phyloP scores from a whole-genome alignment of 2,797 vertebrate genomes.

The Dicrostonyx torquatus region DNA sequence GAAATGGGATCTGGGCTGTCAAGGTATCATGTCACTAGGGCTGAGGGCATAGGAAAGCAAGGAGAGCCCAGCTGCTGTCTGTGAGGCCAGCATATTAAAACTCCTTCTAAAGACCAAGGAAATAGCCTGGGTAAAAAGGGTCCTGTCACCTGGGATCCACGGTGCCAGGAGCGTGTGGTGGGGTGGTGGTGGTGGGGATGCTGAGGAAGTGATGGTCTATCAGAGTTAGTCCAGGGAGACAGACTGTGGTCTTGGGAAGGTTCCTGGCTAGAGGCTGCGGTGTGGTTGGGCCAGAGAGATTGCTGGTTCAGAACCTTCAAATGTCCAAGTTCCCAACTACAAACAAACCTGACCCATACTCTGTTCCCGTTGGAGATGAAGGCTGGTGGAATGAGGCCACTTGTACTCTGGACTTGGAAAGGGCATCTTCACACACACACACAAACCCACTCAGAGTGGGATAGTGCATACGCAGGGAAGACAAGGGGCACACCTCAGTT shows the following conservation, averaged over 20 bases:
- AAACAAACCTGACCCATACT: neutral
- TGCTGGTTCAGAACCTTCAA: neutral
- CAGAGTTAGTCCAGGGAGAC: neutral
- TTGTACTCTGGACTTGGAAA: neutral
- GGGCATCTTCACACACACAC: neutral
- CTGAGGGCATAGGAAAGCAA: conserved; percentile 45
- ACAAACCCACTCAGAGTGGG: neutral
- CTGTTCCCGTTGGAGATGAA: neutral
- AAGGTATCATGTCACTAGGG: conserved; percentile 14
- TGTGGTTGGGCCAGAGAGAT: neutral
- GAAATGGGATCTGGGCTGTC: conserved; percentile 73
- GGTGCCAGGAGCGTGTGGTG: neutral
- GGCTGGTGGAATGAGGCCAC: neutral
- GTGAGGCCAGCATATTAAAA: neutral
- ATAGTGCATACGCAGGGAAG: neutral
- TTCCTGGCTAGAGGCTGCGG: neutral
- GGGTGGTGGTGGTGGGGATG: neutral
- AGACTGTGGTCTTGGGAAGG: neutral
- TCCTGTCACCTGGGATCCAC: neutral
- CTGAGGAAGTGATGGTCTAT: neutral
- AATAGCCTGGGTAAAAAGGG: neutral
- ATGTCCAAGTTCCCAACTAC: neutral
- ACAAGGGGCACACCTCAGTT: neutral
- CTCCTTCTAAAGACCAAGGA: neutral
- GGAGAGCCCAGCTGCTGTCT: neutral